Evolutionary conservation across 2,888 invertebrate species (phyloP).

Genomic region (Heliconius charithonia): DNA sequence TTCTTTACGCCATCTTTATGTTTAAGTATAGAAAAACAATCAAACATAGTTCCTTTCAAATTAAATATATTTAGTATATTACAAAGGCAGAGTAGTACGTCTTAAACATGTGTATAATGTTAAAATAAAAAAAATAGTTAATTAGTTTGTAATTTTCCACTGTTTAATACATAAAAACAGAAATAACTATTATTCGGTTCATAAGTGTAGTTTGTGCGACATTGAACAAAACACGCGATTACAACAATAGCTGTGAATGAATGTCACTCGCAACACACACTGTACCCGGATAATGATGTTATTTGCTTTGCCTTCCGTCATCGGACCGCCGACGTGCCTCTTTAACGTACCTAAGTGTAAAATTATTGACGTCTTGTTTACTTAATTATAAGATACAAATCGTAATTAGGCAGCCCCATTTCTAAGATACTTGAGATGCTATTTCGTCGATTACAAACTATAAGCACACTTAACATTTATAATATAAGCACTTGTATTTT

Average conservation of each 20-base stretch:
- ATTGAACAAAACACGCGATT: conserved; percentile 74
- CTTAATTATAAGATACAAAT: conserved; percentile 27
- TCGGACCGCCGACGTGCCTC: conserved; percentile 56
- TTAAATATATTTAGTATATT: too few species aligned
- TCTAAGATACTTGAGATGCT: not conserved
- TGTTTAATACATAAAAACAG: conserved; percentile 48
- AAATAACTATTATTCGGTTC: conserved; percentile 47
- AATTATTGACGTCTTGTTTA: conserved; percentile 44
- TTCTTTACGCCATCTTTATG: too few species aligned
- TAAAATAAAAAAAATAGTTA: not conserved
- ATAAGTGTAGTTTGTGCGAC: conserved; percentile 65
- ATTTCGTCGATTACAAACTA: not conserved
- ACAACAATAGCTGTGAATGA: conserved; percentile 74
- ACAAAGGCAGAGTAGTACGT: too few species aligned
- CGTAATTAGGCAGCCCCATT: not conserved
- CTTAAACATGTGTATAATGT: not conserved
- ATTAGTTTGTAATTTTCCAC: conserved; percentile 13
- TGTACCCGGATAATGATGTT: conserved; percentile 74
- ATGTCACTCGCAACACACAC: conserved; percentile 61
- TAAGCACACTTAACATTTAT: not conserved
- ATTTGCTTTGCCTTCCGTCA: conserved; percentile 77
- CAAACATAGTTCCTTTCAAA: too few species aligned
- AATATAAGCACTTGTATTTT: not conserved
- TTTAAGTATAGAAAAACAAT: too few species aligned
- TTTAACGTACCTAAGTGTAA: conserved; percentile 41